phyloP scores from a whole-genome alignment of 2,113 vertebrate genomes.

The Terrapene triunguis region DNA sequence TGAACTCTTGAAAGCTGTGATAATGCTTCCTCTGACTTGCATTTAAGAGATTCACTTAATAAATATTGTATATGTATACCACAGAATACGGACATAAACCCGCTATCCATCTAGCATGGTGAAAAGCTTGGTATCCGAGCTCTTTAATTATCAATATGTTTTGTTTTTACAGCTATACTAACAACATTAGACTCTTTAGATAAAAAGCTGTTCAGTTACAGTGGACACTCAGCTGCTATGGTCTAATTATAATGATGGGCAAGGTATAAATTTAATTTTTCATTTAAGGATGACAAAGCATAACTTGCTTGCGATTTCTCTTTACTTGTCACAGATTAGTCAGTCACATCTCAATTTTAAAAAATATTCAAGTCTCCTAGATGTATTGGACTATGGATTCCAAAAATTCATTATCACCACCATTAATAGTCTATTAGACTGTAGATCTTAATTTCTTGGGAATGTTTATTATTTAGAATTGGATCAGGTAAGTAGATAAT shows the following conservation, averaged over 20 bases:
- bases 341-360: background rate
- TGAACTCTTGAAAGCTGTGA: background rate
- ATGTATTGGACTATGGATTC: slow-evolving; percentile 43
- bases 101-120: background rate
- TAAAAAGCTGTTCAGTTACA: slow-evolving; percentile 19
- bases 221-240: background rate
- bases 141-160: background rate
- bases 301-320: slow-evolving; percentile 23
- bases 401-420: slow-evolving; percentile 18
- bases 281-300: slow-evolving; percentile 56
- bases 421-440: background rate
- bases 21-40: background rate
- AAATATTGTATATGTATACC: rapidly evolving
- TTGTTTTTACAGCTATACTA: background rate
- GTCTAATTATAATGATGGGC: slow-evolving; percentile 6
- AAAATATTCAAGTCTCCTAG: slow-evolving; percentile 35
- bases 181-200: slow-evolving; percentile 3
- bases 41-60: background rate
- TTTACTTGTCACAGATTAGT: slow-evolving; percentile 35
- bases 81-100: background rate
- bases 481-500: background rate
- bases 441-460: background rate
- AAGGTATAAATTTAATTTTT: slow-evolving; percentile 44
- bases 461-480: background rate
- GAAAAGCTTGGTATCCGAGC: background rate